Evolutionary conservation across 2,797 vertebrate species (phyloP).

Genomic region (Thunnus albacares): DNA sequence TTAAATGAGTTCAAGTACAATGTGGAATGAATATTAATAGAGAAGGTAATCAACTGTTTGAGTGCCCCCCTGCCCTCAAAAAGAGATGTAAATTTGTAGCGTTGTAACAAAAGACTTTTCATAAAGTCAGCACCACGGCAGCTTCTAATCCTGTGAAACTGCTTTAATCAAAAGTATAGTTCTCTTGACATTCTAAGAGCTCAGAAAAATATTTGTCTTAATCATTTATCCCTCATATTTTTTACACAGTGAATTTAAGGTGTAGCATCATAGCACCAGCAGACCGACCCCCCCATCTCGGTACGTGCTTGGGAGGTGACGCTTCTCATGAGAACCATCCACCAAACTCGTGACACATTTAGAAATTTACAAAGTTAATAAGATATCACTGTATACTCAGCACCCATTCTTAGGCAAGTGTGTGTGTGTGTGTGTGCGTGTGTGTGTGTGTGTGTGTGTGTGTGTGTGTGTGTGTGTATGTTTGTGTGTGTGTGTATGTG

Average conservation of each 20-base stretch:
- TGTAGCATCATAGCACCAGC: slow-evolving; percentile 82
- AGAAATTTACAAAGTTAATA: slow-evolving; percentile 74
- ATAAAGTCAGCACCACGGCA: slow-evolving; percentile 85
- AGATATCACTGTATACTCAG: slow-evolving; percentile 69
- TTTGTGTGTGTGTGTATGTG: slow-evolving; percentile 48
- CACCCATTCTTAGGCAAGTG: slow-evolving; percentile 71
- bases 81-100: slow-evolving; percentile 70
- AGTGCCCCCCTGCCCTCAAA: slow-evolving; percentile 67
- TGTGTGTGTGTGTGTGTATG: slow-evolving; percentile 43
- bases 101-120: slow-evolving; percentile 74
- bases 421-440: slow-evolving; percentile 44
- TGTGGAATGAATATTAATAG: slow-evolving; percentile 71
- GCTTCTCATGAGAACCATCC: slow-evolving; percentile 47
- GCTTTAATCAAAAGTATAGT: slow-evolving; percentile 70
- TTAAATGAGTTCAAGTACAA: slow-evolving; percentile 83
- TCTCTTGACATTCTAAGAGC: slow-evolving; percentile 80
- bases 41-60: slow-evolving; percentile 66
- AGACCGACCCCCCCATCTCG: slow-evolving; percentile 32
- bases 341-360: slow-evolving; percentile 64
- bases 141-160: slow-evolving; percentile 73
- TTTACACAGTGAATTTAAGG: slow-evolving; percentile 83
- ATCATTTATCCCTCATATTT: slow-evolving; percentile 61
- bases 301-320: slow-evolving; percentile 31
- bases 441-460: slow-evolving; percentile 44
- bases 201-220: slow-evolving; percentile 74